phyloP scores from a whole-genome alignment of 2,888 invertebrate species.

The Aleiodes alternator region DNA sequence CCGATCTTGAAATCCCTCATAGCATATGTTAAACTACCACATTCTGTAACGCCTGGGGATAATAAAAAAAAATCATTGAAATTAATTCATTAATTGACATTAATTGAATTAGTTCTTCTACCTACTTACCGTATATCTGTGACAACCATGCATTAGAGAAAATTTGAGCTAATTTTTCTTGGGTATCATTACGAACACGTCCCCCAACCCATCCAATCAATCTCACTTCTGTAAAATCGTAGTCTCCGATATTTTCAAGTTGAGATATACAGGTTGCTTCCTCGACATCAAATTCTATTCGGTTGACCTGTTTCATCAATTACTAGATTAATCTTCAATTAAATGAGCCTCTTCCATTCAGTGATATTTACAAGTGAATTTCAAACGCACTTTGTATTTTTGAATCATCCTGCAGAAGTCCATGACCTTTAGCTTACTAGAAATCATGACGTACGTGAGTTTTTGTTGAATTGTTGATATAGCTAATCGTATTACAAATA shows the following conservation, averaged over 20 bases:
- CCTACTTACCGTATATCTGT: conserved; percentile 60
- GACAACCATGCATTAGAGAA: conserved; percentile 50
- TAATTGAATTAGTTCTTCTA: no score
- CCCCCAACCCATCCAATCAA: conserved; percentile 54
- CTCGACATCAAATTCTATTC: conserved; percentile 56
- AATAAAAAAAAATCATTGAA: no score
- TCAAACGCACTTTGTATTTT: conserved; percentile 64
- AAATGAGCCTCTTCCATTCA: no score
- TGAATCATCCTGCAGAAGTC: conserved; percentile 60
- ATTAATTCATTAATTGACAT: no score
- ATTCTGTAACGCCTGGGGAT: conserved; percentile 48
- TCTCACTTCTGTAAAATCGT: conserved; percentile 55
- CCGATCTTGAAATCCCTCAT: conserved; percentile 41
- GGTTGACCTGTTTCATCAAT: conserved; percentile 51
- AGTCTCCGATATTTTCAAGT: conserved; percentile 48
- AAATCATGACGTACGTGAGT: no score
- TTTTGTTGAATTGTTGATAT: conserved; percentile 46
- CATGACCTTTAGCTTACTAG: no score
- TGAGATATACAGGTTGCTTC: conserved; percentile 53
- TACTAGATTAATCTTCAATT: no score
- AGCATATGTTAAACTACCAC: conserved; percentile 17
- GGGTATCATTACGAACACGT: conserved; percentile 46
- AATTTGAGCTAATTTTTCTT: conserved; percentile 40
- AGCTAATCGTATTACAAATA: conserved; percentile 59
- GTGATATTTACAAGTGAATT: not conserved